Evolutionary conservation across 53 echinoderm and acorn worm genomes (phyloP), one percentile per base, ranked within the genome.

Genomic region (Paracentrotus lividus): DNA sequence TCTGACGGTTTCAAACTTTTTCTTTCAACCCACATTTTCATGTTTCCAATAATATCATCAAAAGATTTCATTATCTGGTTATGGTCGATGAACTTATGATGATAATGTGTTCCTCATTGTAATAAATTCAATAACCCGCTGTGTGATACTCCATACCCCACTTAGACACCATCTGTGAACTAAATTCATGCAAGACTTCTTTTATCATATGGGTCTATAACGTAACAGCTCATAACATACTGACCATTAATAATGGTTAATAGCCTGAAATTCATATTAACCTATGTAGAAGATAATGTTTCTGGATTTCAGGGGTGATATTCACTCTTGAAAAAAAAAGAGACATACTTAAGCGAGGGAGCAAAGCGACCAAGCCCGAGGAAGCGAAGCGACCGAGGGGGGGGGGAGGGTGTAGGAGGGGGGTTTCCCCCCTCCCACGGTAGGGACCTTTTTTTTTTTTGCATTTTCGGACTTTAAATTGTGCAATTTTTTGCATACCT

Each of bases 151-250:
- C 36, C 38, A 38, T 38, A 38, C 18, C 72, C 72, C 16, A 40
- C 72, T 18, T 36, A 72, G 72, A 72, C 40, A 36, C 72, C 72
- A 72, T 72, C 72, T 72, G 72, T 40, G 14, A 4, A 40, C 18
- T 20, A 72, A 38, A 72, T 36, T 72, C 40, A 72, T 38, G 40
- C 72, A 38, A 72, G 38, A 72, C 72, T 72, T 72, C 72, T 38
- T 72, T 72, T 20, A 72, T 20, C 21, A 72, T 69, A 4, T 72
- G 72, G 40, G 32, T 36, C 72, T 36, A 40, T 72, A 21, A 38
- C 40, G 38, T 38, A 72, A 20, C 24, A 64, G 64, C 31, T 64
- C 26, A 64, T 29, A 64, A 64, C 64, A 64, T 64, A 64, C 64
- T 29, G 31, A 64, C 26, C 64, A 64, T 29, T 26, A 64, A 10